These are phyloP conservation scores for Ophiothrix spiculata DNA, from an alignment of 35 echinoderm and acorn worm genomes.

Conservation along the genomic window DNA sequence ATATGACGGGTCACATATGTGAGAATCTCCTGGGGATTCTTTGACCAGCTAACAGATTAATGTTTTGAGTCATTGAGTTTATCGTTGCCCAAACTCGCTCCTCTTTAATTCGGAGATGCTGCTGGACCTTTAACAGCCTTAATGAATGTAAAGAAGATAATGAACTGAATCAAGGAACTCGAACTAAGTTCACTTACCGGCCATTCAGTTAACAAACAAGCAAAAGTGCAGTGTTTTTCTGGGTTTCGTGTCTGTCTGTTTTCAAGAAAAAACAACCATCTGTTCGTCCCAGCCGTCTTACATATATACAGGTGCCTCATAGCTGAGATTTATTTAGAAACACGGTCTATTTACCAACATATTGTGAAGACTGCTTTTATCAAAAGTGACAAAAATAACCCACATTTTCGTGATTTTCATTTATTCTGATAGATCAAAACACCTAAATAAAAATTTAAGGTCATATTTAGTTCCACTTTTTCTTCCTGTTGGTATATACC, in stretches of 20 bases:
- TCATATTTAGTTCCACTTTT: conserved; percentile 3
- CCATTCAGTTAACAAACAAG: too few relatives aligned
- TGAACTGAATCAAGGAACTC: too few relatives aligned
- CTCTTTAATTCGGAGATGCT: too few relatives aligned
- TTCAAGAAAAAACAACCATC: not conserved
- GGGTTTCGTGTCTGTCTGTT: not conserved
- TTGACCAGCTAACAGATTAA: too few relatives aligned
- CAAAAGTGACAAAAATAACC: conserved; percentile 8
- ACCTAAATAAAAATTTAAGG: not conserved
- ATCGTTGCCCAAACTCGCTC: too few relatives aligned
- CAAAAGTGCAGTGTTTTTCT: not conserved
- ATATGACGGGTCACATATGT: too few relatives aligned
- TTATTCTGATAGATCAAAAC: not conserved
- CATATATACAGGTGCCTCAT: not conserved
- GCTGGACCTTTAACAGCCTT: too few relatives aligned
- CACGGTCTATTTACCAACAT: not conserved
- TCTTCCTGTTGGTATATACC: not conserved
- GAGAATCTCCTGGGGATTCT: too few relatives aligned
- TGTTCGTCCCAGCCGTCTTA: not conserved
- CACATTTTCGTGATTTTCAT: not conserved
- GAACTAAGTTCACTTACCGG: not conserved
- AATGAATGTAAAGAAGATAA: too few relatives aligned
- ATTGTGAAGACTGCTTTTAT: not conserved
- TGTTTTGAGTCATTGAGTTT: too few relatives aligned
- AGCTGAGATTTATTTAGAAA: not conserved